phyloP scores from a whole-genome alignment of 2,113 vertebrate genomes.

The Felis chaus region DNA sequence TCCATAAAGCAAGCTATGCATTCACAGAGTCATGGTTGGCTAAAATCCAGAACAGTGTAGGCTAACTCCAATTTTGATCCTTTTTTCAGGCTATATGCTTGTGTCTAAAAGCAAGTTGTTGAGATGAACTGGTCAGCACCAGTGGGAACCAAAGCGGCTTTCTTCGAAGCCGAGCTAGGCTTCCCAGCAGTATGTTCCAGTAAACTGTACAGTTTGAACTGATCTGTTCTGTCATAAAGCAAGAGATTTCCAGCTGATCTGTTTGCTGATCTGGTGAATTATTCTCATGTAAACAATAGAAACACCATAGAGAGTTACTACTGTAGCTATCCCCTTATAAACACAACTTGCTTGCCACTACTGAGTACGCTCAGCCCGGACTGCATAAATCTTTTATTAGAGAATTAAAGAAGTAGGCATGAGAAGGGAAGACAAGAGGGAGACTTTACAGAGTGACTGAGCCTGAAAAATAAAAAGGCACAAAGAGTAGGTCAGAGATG shows the following conservation, averaged over 20 bases:
- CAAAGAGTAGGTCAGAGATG: neutral
- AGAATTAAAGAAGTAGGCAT: neutral
- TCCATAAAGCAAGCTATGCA: conserved; percentile 10
- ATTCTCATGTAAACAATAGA: conserved; percentile 3
- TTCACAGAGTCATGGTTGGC: neutral
- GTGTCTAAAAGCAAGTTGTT: neutral
- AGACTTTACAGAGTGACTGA: neutral
- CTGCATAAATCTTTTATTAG: neutral
- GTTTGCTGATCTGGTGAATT: conserved; percentile 35
- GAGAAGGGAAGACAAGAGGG: neutral
- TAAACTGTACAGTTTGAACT: conserved; percentile 19
- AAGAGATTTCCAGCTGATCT: conserved; percentile 40
- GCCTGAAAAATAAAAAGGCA: neutral
- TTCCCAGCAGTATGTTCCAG: neutral
- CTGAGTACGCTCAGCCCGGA: neutral
- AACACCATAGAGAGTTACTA: neutral
- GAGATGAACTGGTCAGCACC: conserved; percentile 17
- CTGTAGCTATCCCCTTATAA: neutral
- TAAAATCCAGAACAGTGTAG: neutral
- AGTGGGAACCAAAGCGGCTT: neutral
- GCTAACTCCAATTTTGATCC: neutral
- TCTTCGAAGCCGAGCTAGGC: neutral
- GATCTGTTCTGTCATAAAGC: conserved; percentile 41
- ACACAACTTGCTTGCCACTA: neutral
- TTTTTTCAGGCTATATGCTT: neutral